Evolutionary conservation across 2,888 invertebrate genomes (phyloP).

Genomic region (Cremastinae sp.): DNA sequence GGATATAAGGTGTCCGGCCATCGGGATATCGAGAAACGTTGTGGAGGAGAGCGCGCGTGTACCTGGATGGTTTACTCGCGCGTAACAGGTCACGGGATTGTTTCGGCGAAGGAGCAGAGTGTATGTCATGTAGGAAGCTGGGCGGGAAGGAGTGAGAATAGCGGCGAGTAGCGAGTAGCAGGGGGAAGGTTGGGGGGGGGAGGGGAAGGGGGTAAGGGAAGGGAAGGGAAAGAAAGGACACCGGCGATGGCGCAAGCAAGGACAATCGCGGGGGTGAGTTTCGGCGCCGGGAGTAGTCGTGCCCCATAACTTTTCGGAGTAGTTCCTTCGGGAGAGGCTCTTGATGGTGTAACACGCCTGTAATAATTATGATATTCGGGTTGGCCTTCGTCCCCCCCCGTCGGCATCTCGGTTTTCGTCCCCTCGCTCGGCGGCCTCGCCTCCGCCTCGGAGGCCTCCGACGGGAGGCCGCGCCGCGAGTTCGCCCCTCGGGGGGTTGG

Average conservation of each 20-base stretch:
- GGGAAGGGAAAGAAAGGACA: background rate
- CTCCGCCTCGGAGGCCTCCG: constrained; percentile 12
- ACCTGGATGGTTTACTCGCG: constrained; percentile 18
- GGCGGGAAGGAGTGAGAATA: constrained; percentile 3
- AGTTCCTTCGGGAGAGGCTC: constrained; percentile 64
- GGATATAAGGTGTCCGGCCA: too few species aligned
- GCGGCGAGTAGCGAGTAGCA: constrained; percentile 1
- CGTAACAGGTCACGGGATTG: constrained; percentile 41
- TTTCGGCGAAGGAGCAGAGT: constrained; percentile 9
- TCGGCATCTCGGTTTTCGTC: background rate
- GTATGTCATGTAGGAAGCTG: background rate
- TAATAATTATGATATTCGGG: constrained; percentile 77
- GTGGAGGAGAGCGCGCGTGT: background rate
- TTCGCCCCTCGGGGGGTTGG: constrained; percentile 73
- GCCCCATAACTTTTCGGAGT: constrained; percentile 62
- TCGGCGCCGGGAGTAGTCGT: constrained; percentile 27
- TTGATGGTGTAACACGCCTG: constrained; percentile 70
- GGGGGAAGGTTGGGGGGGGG: background rate
- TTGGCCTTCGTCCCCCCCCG: constrained; percentile 62
- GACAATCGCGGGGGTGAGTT: constrained; percentile 7
- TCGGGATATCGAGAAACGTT: too few species aligned
- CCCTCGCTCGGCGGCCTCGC: background rate
- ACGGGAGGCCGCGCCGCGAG: constrained; percentile 16
- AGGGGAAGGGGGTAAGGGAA: background rate
- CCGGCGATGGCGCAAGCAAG: background rate